Evolutionary conservation across 2,888 invertebrate genomes (phyloP).

Genomic region (Endotricha flammealis): DNA sequence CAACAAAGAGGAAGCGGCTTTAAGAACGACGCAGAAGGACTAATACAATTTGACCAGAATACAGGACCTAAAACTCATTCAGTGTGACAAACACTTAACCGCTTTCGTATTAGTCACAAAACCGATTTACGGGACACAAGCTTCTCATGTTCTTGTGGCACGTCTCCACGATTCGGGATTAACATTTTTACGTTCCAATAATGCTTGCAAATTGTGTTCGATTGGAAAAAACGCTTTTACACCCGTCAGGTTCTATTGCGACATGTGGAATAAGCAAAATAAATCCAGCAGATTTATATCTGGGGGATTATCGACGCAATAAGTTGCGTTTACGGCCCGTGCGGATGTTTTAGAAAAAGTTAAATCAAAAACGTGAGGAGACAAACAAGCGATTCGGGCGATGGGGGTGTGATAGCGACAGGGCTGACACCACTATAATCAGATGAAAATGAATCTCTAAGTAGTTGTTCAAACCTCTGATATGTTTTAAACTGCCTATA

Average conservation of each 20-base stretch:
- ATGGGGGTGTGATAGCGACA: neutral
- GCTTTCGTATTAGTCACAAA: no score
- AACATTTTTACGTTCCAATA: conserved; percentile 24
- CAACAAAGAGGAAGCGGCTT: no score
- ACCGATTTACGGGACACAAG: no score
- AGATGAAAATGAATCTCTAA: no score
- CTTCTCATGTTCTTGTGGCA: conserved; percentile 9
- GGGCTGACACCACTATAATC: no score
- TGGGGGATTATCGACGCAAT: conserved; percentile 45
- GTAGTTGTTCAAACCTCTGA: no score
- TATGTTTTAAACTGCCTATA: no score
- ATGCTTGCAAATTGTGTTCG: conserved; percentile 13
- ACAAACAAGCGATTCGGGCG: conserved; percentile 36
- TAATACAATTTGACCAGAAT: no score
- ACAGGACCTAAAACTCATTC: no score
- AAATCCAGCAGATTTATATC: conserved; percentile 31
- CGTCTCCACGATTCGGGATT: conserved; percentile 14
- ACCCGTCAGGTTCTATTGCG: neutral
- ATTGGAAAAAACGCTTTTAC: conserved; percentile 9
- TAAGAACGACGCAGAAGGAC: no score
- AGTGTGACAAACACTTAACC: no score
- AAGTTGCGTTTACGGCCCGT: conserved; percentile 29
- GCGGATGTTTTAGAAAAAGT: conserved; percentile 46
- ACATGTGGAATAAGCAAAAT: conserved; percentile 14
- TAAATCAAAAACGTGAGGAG: conserved; percentile 67